Conservation (phyloP, 1,140 invertebrate species). For the Calliphora vicina region DNA sequence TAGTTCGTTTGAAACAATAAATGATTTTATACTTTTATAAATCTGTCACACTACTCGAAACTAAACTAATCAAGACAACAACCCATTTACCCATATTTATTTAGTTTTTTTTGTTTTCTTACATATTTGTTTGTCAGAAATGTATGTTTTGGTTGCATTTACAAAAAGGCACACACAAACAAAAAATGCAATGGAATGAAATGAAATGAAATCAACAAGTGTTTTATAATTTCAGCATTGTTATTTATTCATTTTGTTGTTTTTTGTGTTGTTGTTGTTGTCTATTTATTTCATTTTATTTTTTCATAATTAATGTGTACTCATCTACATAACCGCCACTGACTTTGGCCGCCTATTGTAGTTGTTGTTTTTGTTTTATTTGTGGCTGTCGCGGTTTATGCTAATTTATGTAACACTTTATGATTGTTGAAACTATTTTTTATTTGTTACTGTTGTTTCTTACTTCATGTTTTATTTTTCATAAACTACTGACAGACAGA, state of each 20-base stretch:
- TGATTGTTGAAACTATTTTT: background rate
- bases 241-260: background rate
- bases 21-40: background rate
- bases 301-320: slow-evolving; percentile 30
- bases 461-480: no score
- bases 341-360: slow-evolving; percentile 13
- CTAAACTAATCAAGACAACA: background rate
- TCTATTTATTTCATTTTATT: background rate
- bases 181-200: background rate
- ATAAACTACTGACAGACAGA: no score
- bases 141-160: background rate
- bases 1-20: no score
- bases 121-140: background rate
- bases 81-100: slow-evolving; percentile 16
- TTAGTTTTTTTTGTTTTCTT: background rate
- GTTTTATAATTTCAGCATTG: slow-evolving; percentile 16
- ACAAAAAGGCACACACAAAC: background rate
- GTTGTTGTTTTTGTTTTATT: background rate
- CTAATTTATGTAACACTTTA: slow-evolving; percentile 37
- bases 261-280: no score
- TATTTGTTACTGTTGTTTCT: no score
- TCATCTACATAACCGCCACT: background rate
- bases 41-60: background rate
- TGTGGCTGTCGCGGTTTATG: slow-evolving; percentile 31
- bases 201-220: slow-evolving; percentile 21